Evolutionary conservation across 2,888 invertebrate species (phyloP), one percentile per base, ranked within the genome.

Genomic region (Caenorhabditis afra): DNA sequence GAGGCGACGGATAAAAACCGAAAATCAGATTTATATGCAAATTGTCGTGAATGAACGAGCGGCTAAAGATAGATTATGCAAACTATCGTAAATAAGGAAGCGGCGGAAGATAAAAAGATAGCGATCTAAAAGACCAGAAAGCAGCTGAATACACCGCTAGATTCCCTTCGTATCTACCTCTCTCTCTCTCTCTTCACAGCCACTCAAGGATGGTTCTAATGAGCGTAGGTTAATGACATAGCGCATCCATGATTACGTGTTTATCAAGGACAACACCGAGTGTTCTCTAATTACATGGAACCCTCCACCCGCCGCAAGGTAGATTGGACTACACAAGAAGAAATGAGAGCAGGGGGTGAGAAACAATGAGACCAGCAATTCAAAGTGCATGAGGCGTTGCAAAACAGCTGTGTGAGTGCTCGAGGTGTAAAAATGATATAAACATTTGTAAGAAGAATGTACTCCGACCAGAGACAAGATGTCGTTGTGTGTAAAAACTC

Each of bases 81-180:
- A 62, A 71, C 45, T 62, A 45, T 53, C 18, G 61, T 18, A 53
- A 61, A 70, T 52, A 55, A 55, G 57, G 44, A 57, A 66, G 66
- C 62, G 55, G 55, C 23, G 49, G 39, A 49, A 64, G 57, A 71
- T 64, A 41, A 64, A 64, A 62, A 57, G 55, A 55, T 70, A 62
- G 53, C 39, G 22, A 53, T 37, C 37, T 29, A 37, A 35, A 53
- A 47, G 70, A 70, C 61, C 70, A 70, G 50, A 70, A 53, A 55
- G 22, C 70, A 62, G 53, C 53, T 35, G 29, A 12, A 35, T 53
- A 53, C 29, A 35, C n/a, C 29, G n/a, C 1, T 14, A 11, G 22
- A 22, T 22, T 22, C 8, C 29, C 52, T 52, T 29, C 52, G 3
- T 23, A 12, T 22, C 11, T 23, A 23, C 49, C 49, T 22, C 23